Conservation (phyloP, 2,797 vertebrate genomes). For the Micrastur ruficollis region DNA sequence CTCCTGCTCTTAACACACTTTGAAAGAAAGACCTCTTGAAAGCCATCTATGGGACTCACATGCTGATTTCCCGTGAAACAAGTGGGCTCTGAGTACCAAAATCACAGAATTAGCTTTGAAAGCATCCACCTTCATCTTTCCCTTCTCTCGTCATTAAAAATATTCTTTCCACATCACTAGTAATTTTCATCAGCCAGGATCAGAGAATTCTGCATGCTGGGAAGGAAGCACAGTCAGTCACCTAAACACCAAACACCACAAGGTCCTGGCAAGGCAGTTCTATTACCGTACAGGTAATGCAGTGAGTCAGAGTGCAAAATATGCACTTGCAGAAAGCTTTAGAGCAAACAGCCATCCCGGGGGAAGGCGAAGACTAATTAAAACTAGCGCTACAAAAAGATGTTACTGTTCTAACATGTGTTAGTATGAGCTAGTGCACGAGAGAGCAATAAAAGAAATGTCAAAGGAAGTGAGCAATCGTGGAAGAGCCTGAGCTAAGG, state of each 20-base stretch:
- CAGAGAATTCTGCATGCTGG: neutral
- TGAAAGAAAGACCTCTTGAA: neutral
- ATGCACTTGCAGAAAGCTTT: constrained; percentile 10
- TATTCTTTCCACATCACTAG: neutral
- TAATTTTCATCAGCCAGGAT: neutral
- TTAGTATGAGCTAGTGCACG: neutral
- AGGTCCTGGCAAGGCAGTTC: neutral
- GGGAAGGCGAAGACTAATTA: constrained; percentile 44
- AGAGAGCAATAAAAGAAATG: constrained; percentile 43
- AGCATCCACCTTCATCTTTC: neutral
- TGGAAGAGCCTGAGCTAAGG: neutral
- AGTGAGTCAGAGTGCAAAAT: neutral
- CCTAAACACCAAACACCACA: neutral
- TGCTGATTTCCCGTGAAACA: neutral
- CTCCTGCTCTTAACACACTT: neutral
- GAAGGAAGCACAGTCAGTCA: neutral
- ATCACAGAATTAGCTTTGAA: neutral
- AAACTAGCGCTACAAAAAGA: constrained; percentile 22
- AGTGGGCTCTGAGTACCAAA: neutral
- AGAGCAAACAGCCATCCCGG: neutral
- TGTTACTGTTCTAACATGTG: constrained; percentile 21
- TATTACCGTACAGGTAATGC: neutral
- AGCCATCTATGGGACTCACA: neutral
- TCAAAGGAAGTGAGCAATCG: neutral
- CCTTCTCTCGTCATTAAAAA: neutral